Evolutionary conservation across 2,113 vertebrate species (phyloP).

Genomic region (Tragelaphus strepsiceros): DNA sequence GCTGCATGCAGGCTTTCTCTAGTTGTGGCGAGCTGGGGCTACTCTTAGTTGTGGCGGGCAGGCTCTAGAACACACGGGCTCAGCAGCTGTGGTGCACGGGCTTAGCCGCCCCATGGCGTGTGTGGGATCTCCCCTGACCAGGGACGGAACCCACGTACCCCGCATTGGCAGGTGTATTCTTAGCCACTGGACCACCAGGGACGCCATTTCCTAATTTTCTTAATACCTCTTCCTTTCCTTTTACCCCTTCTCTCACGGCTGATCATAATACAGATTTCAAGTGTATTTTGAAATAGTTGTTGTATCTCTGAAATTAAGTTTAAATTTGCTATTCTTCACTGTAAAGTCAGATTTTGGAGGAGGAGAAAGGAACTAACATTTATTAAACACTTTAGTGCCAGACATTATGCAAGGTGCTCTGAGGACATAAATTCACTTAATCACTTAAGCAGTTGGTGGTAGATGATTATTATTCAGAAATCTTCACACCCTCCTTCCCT

Average conservation of each 20-base stretch:
- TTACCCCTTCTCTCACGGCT: background rate
- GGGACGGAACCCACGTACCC: background rate
- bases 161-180: background rate
- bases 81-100: background rate
- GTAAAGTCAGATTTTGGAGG: slow-evolving; percentile 3
- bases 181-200: background rate
- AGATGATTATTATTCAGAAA: background rate
- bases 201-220: background rate
- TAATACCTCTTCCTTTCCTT: background rate
- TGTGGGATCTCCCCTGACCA: background rate
- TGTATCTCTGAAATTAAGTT: slow-evolving; percentile 32
- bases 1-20: background rate
- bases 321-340: background rate
- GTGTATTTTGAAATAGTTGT: background rate
- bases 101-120: background rate
- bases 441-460: background rate
- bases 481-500: background rate
- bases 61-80: background rate
- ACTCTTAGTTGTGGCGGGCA: background rate
- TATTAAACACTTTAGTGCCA: slow-evolving; percentile 18
- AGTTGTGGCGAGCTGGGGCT: background rate
- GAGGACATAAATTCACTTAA: background rate
- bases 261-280: background rate
- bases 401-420: background rate
- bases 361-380: slow-evolving; percentile 2